Evolutionary conservation across 1,140 invertebrate genomes (phyloP), one percentile per base, ranked within the genome.

Genomic region (Drosophila fuyamai): DNA sequence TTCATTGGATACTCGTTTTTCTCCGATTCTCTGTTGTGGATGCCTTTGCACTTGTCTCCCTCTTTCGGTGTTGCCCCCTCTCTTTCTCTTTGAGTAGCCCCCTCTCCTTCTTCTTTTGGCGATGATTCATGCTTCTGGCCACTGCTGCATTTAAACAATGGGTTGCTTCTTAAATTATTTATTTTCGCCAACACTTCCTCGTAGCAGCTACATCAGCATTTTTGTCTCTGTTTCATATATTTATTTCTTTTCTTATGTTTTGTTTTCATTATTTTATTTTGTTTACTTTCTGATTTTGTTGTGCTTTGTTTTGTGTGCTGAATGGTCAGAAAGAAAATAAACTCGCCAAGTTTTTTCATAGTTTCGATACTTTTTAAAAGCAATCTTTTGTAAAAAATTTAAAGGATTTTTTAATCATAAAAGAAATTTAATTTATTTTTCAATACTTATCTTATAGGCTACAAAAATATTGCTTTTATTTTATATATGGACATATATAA

Each of bases 51-150:
- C 63, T 36, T 51, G 53, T 35, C 61, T 44, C 70, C 27, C 16
- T 35, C 29, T 51, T 27, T 51, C 2, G 12, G n/a, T 35, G 8
- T 10, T 14, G 35, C 47, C 23, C 32, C n/a, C 23, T 41, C 60
- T 35, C 29, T 13, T 14, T 58, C 9, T 13, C 4, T 18, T 41
- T 13, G 18, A 1, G 36, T 55, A 65, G 44, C 43, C 35, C 43
- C 62, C 14, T 38, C 32, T 36, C 62, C 27, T 43, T 18, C 9
- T 14, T 6, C 8, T 27, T 27, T 51, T 51, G 57, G 51, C 58
- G 84, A 89, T 88, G 84, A 88, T 89, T 88, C 84, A 89, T 90
- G 76, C 65, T 81, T 79, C 62, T 70, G 81, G 50, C 61, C 67
- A 53, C 72, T 82, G 81, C 78, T 81, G 65, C 55, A 81, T 44